Percentiles rank a stretch among this genome's conserved stretches.
phyloP scores from a whole-genome alignment of 2,797 vertebrate species.

The Clarias fuscus region DNA sequence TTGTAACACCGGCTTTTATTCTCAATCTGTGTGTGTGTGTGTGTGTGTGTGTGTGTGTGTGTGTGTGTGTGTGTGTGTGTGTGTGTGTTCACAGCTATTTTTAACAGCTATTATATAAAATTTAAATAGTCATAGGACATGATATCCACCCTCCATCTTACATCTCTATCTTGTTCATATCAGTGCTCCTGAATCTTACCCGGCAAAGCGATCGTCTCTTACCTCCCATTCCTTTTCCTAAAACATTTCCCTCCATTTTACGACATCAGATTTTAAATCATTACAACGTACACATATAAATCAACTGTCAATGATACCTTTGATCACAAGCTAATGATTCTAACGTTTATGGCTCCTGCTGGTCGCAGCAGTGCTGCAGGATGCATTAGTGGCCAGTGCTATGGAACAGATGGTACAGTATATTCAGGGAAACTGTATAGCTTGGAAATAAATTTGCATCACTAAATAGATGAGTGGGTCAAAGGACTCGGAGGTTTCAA shows the following conservation, averaged over 20 bases:
- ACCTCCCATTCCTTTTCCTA: not conserved
- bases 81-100: slow-evolving; percentile 67
- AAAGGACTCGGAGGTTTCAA: slow-evolving; percentile 25
- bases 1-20: slow-evolving; percentile 48
- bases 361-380: slow-evolving; percentile 6
- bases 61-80: not conserved
- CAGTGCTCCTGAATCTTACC: not conserved
- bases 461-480: slow-evolving; percentile 38
- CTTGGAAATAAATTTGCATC: slow-evolving; percentile 50
- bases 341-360: slow-evolving; percentile 23
- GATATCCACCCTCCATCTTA: slow-evolving; percentile 20
- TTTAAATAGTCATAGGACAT: slow-evolving; percentile 56
- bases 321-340: slow-evolving; percentile 32
- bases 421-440: slow-evolving; percentile 39
- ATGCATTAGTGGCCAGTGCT: slow-evolving; percentile 16
- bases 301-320: not conserved
- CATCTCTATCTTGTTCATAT: slow-evolving; percentile 50
- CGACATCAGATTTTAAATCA: not conserved
- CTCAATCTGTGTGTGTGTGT: slow-evolving; percentile 42
- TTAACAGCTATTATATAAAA: slow-evolving; percentile 75
- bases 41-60: slow-evolving; percentile 14
- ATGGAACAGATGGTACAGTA: slow-evolving; percentile 47
- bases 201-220: not conserved
- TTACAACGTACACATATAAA: not conserved
- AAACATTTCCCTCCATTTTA: not conserved